phyloP scores from a whole-genome alignment of 2,888 invertebrate genomes.

The Diloba caeruleocephala region DNA sequence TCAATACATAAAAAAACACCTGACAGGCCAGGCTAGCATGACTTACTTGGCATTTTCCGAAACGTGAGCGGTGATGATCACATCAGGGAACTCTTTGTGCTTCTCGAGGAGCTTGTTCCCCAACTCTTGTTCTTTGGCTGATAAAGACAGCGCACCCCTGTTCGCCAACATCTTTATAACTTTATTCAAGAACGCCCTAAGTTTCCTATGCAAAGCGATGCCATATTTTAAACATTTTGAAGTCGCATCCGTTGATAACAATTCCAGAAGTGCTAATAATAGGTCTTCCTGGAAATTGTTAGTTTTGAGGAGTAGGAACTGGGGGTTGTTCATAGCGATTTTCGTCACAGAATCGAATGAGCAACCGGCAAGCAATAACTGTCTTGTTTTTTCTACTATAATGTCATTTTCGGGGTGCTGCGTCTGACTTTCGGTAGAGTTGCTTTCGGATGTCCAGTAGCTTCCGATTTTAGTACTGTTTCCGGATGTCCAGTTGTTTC shows the following conservation, averaged over 20 bases:
- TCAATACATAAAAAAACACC: too few relatives aligned
- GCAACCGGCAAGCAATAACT: conserved; percentile 4
- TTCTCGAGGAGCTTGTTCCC: neutral
- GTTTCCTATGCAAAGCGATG: neutral
- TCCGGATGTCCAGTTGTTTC: too few relatives aligned
- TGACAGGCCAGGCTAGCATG: too few relatives aligned
- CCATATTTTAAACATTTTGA: neutral
- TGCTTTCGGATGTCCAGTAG: neutral
- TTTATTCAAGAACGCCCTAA: neutral
- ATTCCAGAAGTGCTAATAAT: neutral
- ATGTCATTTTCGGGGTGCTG: conserved; percentile 2
- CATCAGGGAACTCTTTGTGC: neutral
- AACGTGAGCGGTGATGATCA: neutral
- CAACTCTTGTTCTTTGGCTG: fast-evolving
- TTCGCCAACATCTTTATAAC: neutral
- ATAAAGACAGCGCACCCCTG: neutral
- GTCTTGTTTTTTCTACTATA: conserved; percentile 5
- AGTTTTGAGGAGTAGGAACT: too few relatives aligned
- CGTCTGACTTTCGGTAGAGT: too few relatives aligned
- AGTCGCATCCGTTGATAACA: neutral
- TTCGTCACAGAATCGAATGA: neutral
- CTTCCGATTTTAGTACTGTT: neutral
- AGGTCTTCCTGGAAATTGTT: conserved; percentile 3
- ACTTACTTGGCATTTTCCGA: neutral
- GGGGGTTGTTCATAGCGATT: too few relatives aligned